A percentile compares a stretch with the other conserved stretches of the same genome.
Evolutionary conservation across 1,140 invertebrate species (phyloP).

Genomic region (Phymastichus coffea): DNA sequence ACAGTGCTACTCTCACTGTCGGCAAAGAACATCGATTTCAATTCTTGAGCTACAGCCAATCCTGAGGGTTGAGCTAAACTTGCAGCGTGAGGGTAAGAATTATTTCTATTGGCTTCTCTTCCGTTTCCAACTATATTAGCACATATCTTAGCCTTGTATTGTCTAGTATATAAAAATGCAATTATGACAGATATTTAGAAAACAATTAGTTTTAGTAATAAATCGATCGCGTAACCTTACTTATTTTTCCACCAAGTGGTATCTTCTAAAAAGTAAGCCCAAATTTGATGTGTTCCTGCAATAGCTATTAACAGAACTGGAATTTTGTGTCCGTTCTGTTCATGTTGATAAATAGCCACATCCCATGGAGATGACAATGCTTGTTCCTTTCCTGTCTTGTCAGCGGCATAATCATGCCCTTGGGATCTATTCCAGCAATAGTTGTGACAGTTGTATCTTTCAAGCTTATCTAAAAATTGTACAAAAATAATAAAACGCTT

Average conservation of each 20-base stretch:
- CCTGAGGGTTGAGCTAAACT: slow-evolving; percentile 93
- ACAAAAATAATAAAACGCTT: no score
- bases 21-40: slow-evolving; percentile 72
- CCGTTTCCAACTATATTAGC: slow-evolving; percentile 82
- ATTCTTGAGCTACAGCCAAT: slow-evolving; percentile 58
- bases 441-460: slow-evolving; percentile 67
- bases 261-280: slow-evolving; percentile 80
- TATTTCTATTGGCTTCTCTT: slow-evolving; percentile 89
- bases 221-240: slow-evolving; percentile 43
- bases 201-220: no score
- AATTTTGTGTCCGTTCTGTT: slow-evolving; percentile 49
- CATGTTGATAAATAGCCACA: slow-evolving; percentile 64
- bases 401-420: slow-evolving; percentile 68
- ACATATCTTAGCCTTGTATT: slow-evolving; percentile 63
- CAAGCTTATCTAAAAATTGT: slow-evolving; percentile 77
- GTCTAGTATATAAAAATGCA: slow-evolving; percentile 39
- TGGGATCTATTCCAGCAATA: slow-evolving; percentile 76
- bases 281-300: slow-evolving; percentile 93
- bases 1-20: slow-evolving; percentile 94
- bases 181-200: slow-evolving; percentile 16
- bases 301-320: slow-evolving; percentile 82
- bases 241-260: slow-evolving; percentile 78
- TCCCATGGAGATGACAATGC: slow-evolving; percentile 90
- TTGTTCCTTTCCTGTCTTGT: slow-evolving; percentile 66
- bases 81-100: slow-evolving; percentile 81